Base-by-base conservation (phyloP, 37 sponge, comb jelly and placozoan species). In the Crambe crambe region DNA sequence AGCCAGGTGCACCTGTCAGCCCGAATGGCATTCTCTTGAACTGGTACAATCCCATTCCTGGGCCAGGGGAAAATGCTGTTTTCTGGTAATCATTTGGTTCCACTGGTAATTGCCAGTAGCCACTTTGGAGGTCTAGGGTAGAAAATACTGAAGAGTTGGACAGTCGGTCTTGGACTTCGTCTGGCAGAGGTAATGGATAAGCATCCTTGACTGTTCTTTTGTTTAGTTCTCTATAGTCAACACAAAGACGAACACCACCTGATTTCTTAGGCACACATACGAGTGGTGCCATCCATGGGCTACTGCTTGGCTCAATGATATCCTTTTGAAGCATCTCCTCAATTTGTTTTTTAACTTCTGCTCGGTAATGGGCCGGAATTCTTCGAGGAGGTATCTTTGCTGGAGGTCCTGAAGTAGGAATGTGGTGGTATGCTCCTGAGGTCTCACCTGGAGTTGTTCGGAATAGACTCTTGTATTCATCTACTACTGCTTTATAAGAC, bases 271-370 rank as follows among this genome's bases (percentile, higher is more conserved):
- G 40, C 6, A 92, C 85, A 43, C 65, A 87, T 29, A 89, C 75
- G 34, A 82, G 83, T 26, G 93, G 93, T 56, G 93, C 80, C 85
- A 88, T 87, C 74, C 81, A 92, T 0, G 89, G 74, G 65, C 85
- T 88, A 56, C 76, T 76, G 60, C 85, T 87, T 65, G 81, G 80
- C 30, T 70, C 73, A 12, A 88, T 89, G 44, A 88, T 89, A 1
- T 89, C 89, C 37, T 58, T 75, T 37, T 88, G 78, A 34, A 93
- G 68, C 86, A 88, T 81, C 42, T 70, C 63, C 30, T 78, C 34
- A 3, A 85, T 69, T 63, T 89, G 80, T 37, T 43, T 36, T 22
- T 83, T 54, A 10, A 86, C 76, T 56, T 91, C 84, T n/a, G 56
- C 65, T 42, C 84, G 44, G 32, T 75, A 83, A 42, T 91, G 80